Conservation (phyloP, 2,113 vertebrate genomes). For the Diphyllodes magnificus region DNA sequence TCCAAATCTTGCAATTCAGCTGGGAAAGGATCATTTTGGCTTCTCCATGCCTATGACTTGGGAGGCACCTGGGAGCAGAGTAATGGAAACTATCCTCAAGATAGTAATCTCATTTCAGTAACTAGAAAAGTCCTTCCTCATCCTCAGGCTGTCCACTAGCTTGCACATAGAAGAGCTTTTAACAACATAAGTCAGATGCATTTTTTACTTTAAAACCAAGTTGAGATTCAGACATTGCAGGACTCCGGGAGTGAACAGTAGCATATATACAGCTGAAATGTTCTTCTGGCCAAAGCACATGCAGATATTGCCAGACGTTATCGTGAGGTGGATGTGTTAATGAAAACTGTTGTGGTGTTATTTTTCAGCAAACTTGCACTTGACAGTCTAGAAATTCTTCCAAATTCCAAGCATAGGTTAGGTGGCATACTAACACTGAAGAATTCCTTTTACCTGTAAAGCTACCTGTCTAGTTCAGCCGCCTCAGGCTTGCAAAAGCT, state of each 20-base stretch:
- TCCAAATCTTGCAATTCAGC: background rate
- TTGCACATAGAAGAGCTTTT: background rate
- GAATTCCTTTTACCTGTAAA: background rate
- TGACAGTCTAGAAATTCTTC: background rate
- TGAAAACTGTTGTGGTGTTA: background rate
- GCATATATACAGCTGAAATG: background rate
- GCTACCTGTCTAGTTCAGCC: background rate
- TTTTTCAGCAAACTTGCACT: background rate
- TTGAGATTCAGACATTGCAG: background rate
- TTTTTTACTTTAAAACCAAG: fast-evolving
- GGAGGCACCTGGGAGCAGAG: background rate
- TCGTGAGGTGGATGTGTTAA: background rate
- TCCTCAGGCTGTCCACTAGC: background rate
- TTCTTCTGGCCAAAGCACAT: background rate
- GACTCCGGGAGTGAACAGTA: background rate
- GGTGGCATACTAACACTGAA: background rate
- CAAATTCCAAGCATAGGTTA: background rate
- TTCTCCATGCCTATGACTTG: background rate
- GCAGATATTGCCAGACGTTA: background rate
- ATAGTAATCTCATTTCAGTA: background rate
- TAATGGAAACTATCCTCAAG: background rate
- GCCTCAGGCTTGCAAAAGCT: background rate
- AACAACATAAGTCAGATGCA: background rate
- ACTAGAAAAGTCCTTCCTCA: background rate
- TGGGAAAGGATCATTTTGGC: background rate